Evolutionary conservation across 2,888 invertebrate species (phyloP).

Genomic region (Platynereis dumerilii): DNA sequence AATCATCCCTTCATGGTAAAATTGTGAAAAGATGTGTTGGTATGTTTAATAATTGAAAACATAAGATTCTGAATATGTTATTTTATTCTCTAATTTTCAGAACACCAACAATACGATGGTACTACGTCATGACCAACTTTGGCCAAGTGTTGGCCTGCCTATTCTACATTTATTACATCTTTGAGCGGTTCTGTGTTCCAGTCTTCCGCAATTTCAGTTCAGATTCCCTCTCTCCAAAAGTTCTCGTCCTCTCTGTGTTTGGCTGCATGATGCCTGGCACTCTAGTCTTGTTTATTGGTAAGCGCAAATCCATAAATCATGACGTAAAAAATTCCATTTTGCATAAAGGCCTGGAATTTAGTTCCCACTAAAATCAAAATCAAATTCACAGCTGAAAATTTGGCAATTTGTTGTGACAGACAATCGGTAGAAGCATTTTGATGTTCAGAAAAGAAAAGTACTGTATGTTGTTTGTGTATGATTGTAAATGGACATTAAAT

Average conservation of each 20-base stretch:
- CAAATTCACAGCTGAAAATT: too few species aligned
- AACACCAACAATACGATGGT: slow-evolving; percentile 77
- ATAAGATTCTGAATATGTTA: neutral
- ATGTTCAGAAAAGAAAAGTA: too few species aligned
- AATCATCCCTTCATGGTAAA: too few species aligned
- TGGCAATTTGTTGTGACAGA: too few species aligned
- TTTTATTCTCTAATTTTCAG: slow-evolving; percentile 64
- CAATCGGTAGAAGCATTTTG: too few species aligned
- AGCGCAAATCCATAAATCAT: slow-evolving; percentile 29
- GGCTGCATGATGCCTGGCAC: slow-evolving; percentile 78
- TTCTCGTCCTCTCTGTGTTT: slow-evolving; percentile 70
- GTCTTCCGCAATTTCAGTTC: slow-evolving; percentile 67
- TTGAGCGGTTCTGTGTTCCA: slow-evolving; percentile 78
- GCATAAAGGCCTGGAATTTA: too few species aligned
- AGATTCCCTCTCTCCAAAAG: slow-evolving; percentile 59
- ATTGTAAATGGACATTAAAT: too few species aligned
- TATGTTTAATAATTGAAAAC: too few species aligned
- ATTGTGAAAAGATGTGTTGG: too few species aligned
- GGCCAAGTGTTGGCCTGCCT: slow-evolving; percentile 80
- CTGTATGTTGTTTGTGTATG: too few species aligned
- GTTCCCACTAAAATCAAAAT: too few species aligned
- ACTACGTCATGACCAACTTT: slow-evolving; percentile 73
- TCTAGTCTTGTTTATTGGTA: slow-evolving; percentile 60
- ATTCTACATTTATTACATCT: slow-evolving; percentile 81
- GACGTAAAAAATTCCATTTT: too few species aligned